These are phyloP conservation scores for Brachionus sp. DNA, from an alignment of 1,140 invertebrate species.

Conservation along the genomic window DNA sequence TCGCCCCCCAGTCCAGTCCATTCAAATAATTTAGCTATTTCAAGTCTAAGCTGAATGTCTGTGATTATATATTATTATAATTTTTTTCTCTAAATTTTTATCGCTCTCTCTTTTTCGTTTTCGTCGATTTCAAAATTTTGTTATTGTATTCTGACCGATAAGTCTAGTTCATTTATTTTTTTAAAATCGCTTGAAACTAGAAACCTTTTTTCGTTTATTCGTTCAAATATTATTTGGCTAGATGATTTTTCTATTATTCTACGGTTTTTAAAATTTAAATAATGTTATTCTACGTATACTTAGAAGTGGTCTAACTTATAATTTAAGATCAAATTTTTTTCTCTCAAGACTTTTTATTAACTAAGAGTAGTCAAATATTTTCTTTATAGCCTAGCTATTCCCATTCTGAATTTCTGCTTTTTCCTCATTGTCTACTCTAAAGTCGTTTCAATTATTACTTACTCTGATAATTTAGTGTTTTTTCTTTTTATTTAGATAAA, in stretches of 20 bases:
- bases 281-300: slow-evolving; percentile 17
- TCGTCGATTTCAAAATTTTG: slow-evolving; percentile 27
- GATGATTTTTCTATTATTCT: neutral
- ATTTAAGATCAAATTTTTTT: neutral
- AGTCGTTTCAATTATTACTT: too few relatives aligned
- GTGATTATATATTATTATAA: slow-evolving; percentile 42
- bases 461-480: too few relatives aligned
- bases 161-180: slow-evolving; percentile 40
- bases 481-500: neutral
- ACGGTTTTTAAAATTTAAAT: slow-evolving; percentile 27
- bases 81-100: neutral
- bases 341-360: neutral
- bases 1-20: slow-evolving; percentile 16
- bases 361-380: neutral
- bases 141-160: slow-evolving; percentile 41
- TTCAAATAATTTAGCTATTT: neutral
- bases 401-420: too few relatives aligned
- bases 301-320: slow-evolving; percentile 11
- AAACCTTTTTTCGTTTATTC: slow-evolving; percentile 24
- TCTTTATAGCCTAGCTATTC: too few relatives aligned
- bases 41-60: slow-evolving; percentile 26
- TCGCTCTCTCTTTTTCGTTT: neutral
- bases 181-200: slow-evolving; percentile 34
- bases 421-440: too few relatives aligned
- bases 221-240: neutral